Evolutionary conservation across 2,113 vertebrate species (phyloP).

Genomic region (Pomatostomus ruficeps): DNA sequence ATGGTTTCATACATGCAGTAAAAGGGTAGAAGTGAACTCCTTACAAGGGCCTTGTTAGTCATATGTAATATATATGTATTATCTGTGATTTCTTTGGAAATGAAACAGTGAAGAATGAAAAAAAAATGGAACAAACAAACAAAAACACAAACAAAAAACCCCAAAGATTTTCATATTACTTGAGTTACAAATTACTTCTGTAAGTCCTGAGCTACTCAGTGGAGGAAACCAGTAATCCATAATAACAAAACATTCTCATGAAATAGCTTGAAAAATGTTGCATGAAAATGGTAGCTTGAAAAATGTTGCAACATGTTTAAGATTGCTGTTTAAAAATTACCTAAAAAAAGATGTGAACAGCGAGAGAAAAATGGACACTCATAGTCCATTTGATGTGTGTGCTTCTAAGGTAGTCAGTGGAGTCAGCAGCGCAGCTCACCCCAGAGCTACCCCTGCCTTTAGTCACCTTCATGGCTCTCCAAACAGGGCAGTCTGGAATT

Average conservation of each 20-base stretch:
- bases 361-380: background rate
- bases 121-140: background rate
- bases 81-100: background rate
- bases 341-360: background rate
- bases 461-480: background rate
- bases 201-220: background rate
- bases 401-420: background rate
- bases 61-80: background rate
- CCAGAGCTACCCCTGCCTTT: background rate
- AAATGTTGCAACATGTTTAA: background rate
- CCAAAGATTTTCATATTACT: background rate
- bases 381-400: background rate
- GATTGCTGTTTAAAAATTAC: background rate
- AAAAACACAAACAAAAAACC: rapidly evolving
- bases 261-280: background rate
- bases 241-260: background rate
- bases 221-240: background rate
- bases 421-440: background rate
- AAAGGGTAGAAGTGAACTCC: background rate
- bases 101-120: background rate
- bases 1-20: background rate
- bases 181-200: background rate
- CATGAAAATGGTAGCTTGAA: background rate
- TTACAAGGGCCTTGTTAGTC: background rate
- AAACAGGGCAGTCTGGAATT: background rate